Conservation (phyloP, 2,797 vertebrate genomes). For the Atherinosoma microstoma region DNA sequence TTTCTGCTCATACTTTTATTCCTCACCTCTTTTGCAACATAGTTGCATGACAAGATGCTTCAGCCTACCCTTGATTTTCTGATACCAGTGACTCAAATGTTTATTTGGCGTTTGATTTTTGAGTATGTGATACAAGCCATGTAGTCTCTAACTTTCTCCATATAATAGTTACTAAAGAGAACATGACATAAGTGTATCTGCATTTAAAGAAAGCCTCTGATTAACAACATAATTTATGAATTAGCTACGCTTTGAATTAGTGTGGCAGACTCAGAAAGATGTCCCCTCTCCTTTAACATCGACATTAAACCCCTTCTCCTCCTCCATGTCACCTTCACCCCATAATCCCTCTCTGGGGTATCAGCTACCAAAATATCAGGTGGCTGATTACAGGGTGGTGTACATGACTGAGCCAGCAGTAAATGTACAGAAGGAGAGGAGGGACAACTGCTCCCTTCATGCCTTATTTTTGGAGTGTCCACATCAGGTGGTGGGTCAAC, state of each 20-base stretch:
- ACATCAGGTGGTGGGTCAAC: conserved; percentile 61
- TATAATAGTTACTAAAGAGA: neutral
- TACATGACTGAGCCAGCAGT: conserved; percentile 52
- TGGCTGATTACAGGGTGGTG: conserved; percentile 49
- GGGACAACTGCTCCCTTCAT: neutral
- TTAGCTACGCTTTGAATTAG: conserved; percentile 71
- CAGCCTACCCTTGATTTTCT: neutral
- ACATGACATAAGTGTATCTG: neutral
- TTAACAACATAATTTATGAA: neutral
- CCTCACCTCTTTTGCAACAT: conserved; percentile 2
- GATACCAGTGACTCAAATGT: conserved; percentile 1
- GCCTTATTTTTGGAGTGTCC: conserved; percentile 71
- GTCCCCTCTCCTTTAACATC: conserved; percentile 81
- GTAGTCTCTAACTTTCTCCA: neutral
- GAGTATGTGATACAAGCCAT: neutral
- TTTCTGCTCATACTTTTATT: conserved; percentile 20
- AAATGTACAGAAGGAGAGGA: conserved; percentile 32
- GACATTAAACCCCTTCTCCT: conserved; percentile 82
- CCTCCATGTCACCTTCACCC: conserved; percentile 91
- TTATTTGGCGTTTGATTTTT: neutral
- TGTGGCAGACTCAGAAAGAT: conserved; percentile 80
- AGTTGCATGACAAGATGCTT: conserved; percentile 9
- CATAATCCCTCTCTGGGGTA: conserved; percentile 91
- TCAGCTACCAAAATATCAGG: conserved; percentile 83
- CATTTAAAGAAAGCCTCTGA: neutral